Base-by-base conservation (phyloP, 2,888 invertebrate species). In the Mythimna ferrago region DNA sequence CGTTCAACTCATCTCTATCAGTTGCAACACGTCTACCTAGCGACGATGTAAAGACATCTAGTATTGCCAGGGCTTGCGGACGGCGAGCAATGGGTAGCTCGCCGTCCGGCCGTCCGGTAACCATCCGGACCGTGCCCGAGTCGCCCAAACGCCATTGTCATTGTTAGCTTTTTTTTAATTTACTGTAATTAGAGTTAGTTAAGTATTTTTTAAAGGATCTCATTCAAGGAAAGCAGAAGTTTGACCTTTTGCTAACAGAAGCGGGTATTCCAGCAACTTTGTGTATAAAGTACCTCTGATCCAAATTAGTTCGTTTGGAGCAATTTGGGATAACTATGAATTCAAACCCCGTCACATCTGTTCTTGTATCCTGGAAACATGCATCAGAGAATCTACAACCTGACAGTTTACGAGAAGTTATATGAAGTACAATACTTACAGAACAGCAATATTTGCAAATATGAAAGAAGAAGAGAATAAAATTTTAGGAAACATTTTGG, bases 241-340 rank as follows among this genome's bases (percentile, higher is more conserved):
- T 90, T 72, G 93, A 93, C 82, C 63, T 93, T 14, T 7, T 93
- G 7, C 16, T 93, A 2, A 48, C 88, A 14, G 93, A 93, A 87
- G 87, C 88, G 1, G 85, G 80, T 63, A 51, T 80, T 0, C 81
- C 77, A 60, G 48, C 83, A 1, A 58, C 80, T 0, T 65, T 92
- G 6, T 89, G 0, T 89, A 85, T 53, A 91, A 92, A 72, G 90
- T 78, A 0, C 92, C 92, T 0, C 79, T 89, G 0, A 91, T 93
- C 21, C 83, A 83, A 76, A 73, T 93, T 0, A 92, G 92, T 73
- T 92, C 93, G 0, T 83, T 91, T 4, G 88, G 88, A 11, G 73
- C 82, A 0, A 2, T 78, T 0, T 44, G 41, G 11, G 64, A 64
- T 14, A 88, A 84, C 19, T 84, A 86, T 66, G 76, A 85, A 48